Percentiles rank a stretch among this genome's conserved stretches.
Conservation (phyloP, 2,113 vertebrate genomes). For the Cromileptes altivelis region DNA sequence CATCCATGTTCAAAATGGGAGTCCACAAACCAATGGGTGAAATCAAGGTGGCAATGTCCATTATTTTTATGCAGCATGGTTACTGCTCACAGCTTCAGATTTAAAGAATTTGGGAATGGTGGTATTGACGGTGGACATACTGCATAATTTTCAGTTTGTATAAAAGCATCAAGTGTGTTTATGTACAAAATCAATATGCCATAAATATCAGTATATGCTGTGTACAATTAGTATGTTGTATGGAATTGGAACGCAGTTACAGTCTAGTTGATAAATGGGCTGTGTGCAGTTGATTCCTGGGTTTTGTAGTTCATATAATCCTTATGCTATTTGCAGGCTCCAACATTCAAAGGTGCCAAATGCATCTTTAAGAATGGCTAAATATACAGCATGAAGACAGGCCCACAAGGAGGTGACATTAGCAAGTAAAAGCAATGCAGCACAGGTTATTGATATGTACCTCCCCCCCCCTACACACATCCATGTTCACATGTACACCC, state of each 20-base stretch:
- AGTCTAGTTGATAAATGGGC: not conserved
- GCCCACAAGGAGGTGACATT: not conserved
- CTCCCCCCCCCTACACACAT: not conserved
- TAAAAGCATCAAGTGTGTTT: not conserved
- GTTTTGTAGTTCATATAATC: conserved; percentile 6
- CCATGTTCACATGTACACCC: not conserved
- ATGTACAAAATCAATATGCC: not conserved
- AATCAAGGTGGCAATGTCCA: too few species aligned
- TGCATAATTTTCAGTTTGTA: not conserved
- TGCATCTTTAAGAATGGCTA: conserved; percentile 16
- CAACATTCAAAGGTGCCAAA: conserved; percentile 1
- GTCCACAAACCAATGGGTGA: too few species aligned
- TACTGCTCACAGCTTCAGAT: rapidly evolving
- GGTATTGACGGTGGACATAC: too few species aligned
- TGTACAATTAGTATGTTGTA: not conserved
- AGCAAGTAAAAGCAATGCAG: not conserved
- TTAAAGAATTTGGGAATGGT: too few species aligned
- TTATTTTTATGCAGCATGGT: too few species aligned
- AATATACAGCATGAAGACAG: conserved; percentile 4
- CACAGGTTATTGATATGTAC: conserved; percentile 33
- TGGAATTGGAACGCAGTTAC: not conserved
- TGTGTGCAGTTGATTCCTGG: not conserved
- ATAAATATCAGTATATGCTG: too few species aligned
- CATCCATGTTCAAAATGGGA: too few species aligned
- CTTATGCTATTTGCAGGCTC: not conserved